Conservation (phyloP, 2,113 vertebrate genomes). For the Mustela nigripes region DNA sequence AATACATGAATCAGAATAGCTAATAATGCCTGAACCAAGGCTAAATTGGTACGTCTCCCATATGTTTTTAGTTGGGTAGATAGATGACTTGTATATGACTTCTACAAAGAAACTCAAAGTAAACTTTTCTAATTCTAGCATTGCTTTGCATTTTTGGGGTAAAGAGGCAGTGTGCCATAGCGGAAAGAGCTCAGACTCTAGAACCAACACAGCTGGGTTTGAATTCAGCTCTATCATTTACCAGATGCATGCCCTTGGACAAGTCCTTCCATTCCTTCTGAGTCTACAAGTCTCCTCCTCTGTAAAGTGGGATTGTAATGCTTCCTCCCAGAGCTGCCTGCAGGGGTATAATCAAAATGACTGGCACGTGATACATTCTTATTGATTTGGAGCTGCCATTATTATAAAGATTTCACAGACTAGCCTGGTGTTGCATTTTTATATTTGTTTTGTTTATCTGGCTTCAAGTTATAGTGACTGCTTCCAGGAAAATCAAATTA, state of each 20-base stretch:
- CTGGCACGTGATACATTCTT: background rate
- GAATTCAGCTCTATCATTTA: background rate
- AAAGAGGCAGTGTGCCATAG: background rate
- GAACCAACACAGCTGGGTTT: background rate
- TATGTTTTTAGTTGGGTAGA: background rate
- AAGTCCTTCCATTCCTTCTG: background rate
- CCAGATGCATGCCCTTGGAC: background rate
- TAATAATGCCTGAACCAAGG: background rate
- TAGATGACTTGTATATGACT: conserved; percentile 18
- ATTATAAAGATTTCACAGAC: background rate
- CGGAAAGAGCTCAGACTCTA: background rate
- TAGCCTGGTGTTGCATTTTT: background rate
- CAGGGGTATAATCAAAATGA: background rate
- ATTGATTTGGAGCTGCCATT: background rate
- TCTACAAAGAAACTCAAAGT: background rate
- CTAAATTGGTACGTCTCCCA: background rate
- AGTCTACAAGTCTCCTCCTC: background rate
- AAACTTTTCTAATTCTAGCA: background rate
- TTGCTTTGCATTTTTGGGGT: background rate
- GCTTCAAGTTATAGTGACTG: background rate
- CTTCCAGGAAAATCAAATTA: background rate
- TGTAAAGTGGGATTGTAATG: background rate
- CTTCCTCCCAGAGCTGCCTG: background rate
- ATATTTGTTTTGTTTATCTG: background rate
- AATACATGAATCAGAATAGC: conserved; percentile 2